Evolutionary conservation across 2,113 vertebrate genomes (phyloP).

Genomic region (Odocoileus hemionus): DNA sequence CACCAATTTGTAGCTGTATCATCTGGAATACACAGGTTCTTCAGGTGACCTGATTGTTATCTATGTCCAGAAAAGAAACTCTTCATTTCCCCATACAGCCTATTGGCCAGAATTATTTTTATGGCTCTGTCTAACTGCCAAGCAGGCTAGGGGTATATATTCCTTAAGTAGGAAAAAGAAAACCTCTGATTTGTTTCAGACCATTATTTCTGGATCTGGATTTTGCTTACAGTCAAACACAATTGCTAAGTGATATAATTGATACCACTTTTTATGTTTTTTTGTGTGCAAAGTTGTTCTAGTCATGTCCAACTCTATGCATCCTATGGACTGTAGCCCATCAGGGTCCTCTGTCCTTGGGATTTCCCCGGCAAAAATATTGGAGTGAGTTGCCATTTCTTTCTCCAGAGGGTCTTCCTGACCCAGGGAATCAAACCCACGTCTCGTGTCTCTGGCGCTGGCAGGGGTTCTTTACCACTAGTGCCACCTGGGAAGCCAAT

Average conservation of each 20-base stretch:
- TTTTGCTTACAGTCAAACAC: neutral
- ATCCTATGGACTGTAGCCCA: neutral
- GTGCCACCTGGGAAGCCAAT: neutral
- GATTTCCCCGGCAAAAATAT: neutral
- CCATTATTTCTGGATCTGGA: neutral
- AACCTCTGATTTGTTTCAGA: neutral
- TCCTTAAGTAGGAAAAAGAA: neutral
- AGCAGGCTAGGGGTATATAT: neutral
- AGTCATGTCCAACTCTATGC: neutral
- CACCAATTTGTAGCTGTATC: too few relatives aligned
- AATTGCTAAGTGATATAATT: neutral
- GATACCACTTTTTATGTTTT: neutral
- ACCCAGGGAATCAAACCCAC: neutral
- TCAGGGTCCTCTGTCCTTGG: neutral
- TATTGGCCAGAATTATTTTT: neutral
- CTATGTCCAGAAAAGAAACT: neutral
- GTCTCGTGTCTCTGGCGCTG: neutral
- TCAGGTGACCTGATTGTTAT: neutral
- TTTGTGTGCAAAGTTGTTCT: neutral
- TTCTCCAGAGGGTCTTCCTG: neutral
- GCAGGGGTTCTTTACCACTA: neutral
- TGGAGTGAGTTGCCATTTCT: neutral
- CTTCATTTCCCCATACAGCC: neutral
- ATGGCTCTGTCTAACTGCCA: neutral
- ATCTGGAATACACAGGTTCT: neutral